Evolutionary conservation across 2,113 vertebrate genomes (phyloP).

Genomic region (Heloderma charlesbogerti): DNA sequence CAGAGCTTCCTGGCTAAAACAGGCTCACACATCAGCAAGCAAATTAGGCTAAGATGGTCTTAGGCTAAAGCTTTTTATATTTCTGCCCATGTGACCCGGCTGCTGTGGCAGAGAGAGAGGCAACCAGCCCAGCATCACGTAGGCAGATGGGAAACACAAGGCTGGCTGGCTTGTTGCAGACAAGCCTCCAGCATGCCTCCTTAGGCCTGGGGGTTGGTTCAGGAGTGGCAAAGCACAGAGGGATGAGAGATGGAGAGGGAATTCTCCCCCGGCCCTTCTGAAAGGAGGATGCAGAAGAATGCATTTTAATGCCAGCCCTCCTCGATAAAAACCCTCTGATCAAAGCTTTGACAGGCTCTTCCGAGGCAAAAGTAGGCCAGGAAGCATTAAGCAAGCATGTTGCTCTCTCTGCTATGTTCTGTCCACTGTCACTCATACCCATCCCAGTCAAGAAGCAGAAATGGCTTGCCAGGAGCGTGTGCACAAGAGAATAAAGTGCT

Average conservation of each 20-base stretch:
- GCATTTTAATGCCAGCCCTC: too few relatives aligned
- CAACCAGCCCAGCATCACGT: conserved; percentile 34
- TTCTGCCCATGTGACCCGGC: background rate
- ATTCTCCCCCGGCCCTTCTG: background rate
- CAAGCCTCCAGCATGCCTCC: background rate
- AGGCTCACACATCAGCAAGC: background rate
- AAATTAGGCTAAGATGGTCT: conserved; percentile 71
- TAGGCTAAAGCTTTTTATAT: conserved; percentile 49
- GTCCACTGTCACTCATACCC: background rate
- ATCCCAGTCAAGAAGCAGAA: background rate
- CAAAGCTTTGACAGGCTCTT: background rate
- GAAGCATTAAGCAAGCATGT: background rate
- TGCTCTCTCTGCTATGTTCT: background rate
- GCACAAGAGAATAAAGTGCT: background rate
- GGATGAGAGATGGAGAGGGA: background rate
- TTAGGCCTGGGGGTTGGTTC: background rate
- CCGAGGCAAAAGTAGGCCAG: background rate
- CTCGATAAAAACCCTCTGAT: background rate
- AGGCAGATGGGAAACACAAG: background rate
- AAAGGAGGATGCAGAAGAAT: background rate
- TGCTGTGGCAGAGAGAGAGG: accelerated
- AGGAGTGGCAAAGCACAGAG: background rate
- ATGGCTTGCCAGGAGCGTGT: background rate
- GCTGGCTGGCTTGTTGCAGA: background rate
- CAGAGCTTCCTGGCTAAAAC: background rate